phyloP scores from a whole-genome alignment of 2,113 vertebrate genomes.

The Sialia sialis region DNA sequence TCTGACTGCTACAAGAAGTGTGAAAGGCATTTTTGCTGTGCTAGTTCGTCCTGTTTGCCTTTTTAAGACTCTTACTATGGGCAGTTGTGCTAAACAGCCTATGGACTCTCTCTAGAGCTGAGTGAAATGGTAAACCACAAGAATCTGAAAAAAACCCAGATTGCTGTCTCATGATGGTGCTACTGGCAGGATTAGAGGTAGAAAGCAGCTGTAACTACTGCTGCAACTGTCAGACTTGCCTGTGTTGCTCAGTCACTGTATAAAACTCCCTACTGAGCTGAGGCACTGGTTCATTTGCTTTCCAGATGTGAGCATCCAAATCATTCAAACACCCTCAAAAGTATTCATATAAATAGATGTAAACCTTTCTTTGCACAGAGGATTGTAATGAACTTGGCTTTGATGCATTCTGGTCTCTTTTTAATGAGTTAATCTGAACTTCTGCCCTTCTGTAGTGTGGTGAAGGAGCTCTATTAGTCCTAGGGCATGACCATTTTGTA shows the following conservation, averaged over 20 bases:
- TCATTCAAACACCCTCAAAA: not conserved
- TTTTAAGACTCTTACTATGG: not conserved
- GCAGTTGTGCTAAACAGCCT: not conserved
- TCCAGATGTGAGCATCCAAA: not conserved
- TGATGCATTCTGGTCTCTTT: not conserved
- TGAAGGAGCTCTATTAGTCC: not conserved
- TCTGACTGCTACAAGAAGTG: not conserved
- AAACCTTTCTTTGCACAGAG: not conserved
- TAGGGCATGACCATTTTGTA: fast-evolving
- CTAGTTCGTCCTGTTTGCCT: not conserved
- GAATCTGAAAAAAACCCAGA: not conserved
- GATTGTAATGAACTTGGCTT: not conserved
- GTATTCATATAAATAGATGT: not conserved
- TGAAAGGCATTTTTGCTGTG: not conserved
- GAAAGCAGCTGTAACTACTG: not conserved
- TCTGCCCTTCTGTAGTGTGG: not conserved
- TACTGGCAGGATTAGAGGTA: not conserved
- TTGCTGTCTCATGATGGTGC: not conserved
- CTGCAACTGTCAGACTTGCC: not conserved
- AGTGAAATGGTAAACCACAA: not conserved
- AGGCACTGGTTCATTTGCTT: not conserved
- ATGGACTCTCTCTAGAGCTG: not conserved
- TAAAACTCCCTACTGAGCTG: not conserved
- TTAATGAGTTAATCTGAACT: not conserved
- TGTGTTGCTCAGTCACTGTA: not conserved